Base-by-base conservation (phyloP, 2,797 vertebrate genomes). In the Phrynocephalus vlangalii region DNA sequence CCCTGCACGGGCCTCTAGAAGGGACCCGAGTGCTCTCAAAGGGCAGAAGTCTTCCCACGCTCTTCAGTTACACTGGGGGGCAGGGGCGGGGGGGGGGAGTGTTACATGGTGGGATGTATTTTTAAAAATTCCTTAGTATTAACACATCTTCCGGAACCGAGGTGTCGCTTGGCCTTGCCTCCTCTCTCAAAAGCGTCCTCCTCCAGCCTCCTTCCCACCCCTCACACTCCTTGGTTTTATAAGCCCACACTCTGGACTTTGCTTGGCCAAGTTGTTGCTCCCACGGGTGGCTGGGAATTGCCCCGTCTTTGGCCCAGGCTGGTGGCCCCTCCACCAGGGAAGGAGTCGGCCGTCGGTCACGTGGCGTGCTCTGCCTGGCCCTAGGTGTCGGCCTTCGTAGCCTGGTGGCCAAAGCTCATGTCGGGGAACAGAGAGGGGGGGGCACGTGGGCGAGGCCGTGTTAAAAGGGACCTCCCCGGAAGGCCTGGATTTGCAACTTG, bases 131-230 rank as follows among this genome's bases (percentile, higher is more conserved):
- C 83, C 77, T 86, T 67, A 30, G 52, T 73, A 66, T 38, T 83
- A n/a, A 50, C 87, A 89, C 72, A 89, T 9, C 56, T 80, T 77
- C 84, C 88, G 1, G 38, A 86, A 50, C 18, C 66, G 11, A 82
- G 84, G 83, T 86, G 26, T 67, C 84, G 5, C 56, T 88, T 87
- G 82, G 44, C 48, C 1, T 63, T 82, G 83, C 92, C 95, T 95
- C 95, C 95, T 96, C 95, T 94, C 93, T 94, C 95, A 93, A 95
- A 95, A 94, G 91, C 89, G 83, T 86, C 1, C 0, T 83, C 28
- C 71, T 33, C 22, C 1, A 30, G 60, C 50, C 63, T 86, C 70
- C 56, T 3, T 1, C 1, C 5, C 22, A 1, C 38, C 80, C 20
- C 3, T 44, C 38, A 44, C 38, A 44, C 38, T 44, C 38, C 33